These are phyloP conservation scores for Masnerella sp. DNA, from an alignment of 2,888 invertebrate genomes.

Conservation along the genomic window DNA sequence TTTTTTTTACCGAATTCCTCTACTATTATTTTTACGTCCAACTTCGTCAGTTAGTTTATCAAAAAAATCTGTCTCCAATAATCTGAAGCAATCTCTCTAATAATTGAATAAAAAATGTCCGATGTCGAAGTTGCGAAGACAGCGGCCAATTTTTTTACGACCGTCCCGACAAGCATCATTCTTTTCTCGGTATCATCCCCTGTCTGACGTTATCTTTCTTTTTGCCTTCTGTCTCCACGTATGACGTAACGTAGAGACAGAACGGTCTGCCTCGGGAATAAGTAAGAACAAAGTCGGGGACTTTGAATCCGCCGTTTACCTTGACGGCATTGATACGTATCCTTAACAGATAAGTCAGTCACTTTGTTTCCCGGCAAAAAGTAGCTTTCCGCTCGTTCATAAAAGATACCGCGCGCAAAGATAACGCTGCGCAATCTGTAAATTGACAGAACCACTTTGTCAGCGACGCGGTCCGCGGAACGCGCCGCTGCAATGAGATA, in stretches of 20 bases:
- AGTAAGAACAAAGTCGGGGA: slow-evolving; percentile 57
- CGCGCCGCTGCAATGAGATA: slow-evolving; percentile 40
- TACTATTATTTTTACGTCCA: no score
- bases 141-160: not conserved
- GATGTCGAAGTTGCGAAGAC: not conserved
- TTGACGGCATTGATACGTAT: slow-evolving; percentile 62
- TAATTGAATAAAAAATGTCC: not conserved
- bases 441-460: slow-evolving; percentile 47
- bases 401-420: slow-evolving; percentile 15
- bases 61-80: no score
- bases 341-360: slow-evolving; percentile 32
- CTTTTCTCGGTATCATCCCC: slow-evolving; percentile 5
- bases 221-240: slow-evolving; percentile 11
- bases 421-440: slow-evolving; percentile 34
- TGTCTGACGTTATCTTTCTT: slow-evolving; percentile 5
- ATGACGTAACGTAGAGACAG: slow-evolving; percentile 21
- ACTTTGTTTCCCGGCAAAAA: slow-evolving; percentile 18
- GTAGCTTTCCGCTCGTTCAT: slow-evolving; percentile 5
- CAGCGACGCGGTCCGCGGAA: slow-evolving; percentile 26
- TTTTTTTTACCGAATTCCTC: no score
- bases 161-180: slow-evolving; percentile 5
- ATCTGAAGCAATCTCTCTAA: no score
- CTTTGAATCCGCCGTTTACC: slow-evolving; percentile 62
- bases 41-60: no score
- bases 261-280: slow-evolving; percentile 44